Base-by-base conservation (phyloP, 2,888 invertebrate genomes). In the Drosophila algonquin region DNA sequence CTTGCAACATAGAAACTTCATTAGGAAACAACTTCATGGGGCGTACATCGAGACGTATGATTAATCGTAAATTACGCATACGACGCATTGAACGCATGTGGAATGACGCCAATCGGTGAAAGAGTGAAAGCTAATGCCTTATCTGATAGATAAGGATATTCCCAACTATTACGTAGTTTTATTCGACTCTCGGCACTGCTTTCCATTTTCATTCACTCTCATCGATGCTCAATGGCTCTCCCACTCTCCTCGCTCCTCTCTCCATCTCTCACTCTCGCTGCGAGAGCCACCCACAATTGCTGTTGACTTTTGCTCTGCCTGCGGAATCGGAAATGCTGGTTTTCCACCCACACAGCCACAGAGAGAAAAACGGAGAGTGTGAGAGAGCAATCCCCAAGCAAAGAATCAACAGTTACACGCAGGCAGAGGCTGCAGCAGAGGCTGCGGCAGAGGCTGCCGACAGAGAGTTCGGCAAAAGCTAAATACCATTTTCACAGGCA, bases 401-500 rank as follows among this genome's bases (percentile, higher is more conserved):
- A 63, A 54, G 75, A 72, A 72, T 72, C 75, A 72, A 68, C 58
- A 72, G 68, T 54, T 70, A 69, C 61, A 58, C 67, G 27, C 67
- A 67, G 67, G 56, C 65, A 65, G 55, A 63, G 64, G 12, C 50
- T 46, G 46, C 4, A 50, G 44, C 50, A 56, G 46, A 7, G 54
- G 44, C 50, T 55, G 50, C 50, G 65, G 65, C 67, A 64, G 40
- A 5, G 40, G 56, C 63, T 59, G 61, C 24, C 59, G 71, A 54
- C 69, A 71, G 72, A 73, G 85, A 77, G 67, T 56, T 63, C 65
- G 67, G 55, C 55, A 67, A 67, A 67, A 67, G 61, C 77, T 58
- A 80, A 78, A 81, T 67, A 78, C 64, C 72, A 70, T 80, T 86
- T 83, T n/a, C 40, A n/a, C 83, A 77, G 72, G 70, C 73, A 72